Percentiles rank a stretch among this genome's conserved stretches.
Evolutionary conservation across 1,140 invertebrate genomes (phyloP).

Genomic region (Drosophila repletoides): DNA sequence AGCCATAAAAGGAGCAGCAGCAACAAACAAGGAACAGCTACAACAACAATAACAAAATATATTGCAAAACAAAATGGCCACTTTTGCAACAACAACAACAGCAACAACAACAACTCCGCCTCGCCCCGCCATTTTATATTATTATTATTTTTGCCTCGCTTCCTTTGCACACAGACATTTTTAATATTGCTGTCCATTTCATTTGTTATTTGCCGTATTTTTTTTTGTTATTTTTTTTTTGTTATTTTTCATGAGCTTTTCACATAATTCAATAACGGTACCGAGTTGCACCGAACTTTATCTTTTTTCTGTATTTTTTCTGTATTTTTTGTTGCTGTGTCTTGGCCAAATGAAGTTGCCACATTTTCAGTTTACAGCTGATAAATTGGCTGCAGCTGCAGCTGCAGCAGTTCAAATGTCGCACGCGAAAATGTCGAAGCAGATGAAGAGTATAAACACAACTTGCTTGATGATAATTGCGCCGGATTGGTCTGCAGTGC

Average conservation of each 20-base stretch:
- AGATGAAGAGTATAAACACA: conserved; percentile 42
- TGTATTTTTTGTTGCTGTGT: no score
- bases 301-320: no score
- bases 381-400: background rate
- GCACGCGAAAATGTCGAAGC: conserved; percentile 27
- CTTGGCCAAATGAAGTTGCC: conserved; percentile 20
- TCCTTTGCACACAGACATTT: conserved; percentile 30
- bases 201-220: conserved; percentile 1
- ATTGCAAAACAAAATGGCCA: conserved; percentile 71
- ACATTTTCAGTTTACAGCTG: background rate
- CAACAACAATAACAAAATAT: conserved; percentile 47
- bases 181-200: conserved; percentile 36
- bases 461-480: conserved; percentile 36
- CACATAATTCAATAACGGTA: conserved; percentile 41
- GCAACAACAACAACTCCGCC: conserved; percentile 32
- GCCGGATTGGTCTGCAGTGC: background rate
- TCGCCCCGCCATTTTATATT: conserved; percentile 67
- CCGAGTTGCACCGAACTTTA: conserved; percentile 2
- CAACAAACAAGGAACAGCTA: conserved; percentile 36
- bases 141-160: conserved; percentile 61
- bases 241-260: conserved; percentile 18
- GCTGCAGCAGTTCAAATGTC: conserved; percentile 36
- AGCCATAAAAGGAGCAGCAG: conserved; percentile 57
- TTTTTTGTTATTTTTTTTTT: background rate
- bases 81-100: conserved; percentile 17